phyloP scores from a whole-genome alignment of 2,113 vertebrate genomes.

The Poecile atricapillus region DNA sequence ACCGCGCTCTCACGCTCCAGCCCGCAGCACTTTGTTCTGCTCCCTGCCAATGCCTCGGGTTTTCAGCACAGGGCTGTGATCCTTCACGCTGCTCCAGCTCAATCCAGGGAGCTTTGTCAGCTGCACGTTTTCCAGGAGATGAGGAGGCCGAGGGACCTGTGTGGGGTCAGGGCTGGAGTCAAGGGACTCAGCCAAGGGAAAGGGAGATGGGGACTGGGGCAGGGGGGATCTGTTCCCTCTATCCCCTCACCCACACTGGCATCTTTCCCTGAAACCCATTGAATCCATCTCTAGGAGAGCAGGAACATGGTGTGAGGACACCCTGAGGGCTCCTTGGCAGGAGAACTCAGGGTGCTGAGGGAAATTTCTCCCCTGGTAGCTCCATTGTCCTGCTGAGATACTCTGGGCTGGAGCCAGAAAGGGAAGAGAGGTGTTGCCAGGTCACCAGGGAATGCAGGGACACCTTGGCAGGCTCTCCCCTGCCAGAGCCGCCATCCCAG shows the following conservation, averaged over 20 bases:
- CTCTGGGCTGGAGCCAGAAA: background rate
- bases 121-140: background rate
- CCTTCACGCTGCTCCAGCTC: rapidly evolving
- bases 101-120: background rate
- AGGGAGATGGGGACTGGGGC: background rate
- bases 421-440: background rate
- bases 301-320: rapidly evolving
- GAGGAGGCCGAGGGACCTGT: background rate
- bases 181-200: background rate
- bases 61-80: background rate
- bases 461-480: background rate
- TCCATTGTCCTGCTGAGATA: background rate
- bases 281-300: background rate
- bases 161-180: background rate
- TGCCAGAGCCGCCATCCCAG: background rate
- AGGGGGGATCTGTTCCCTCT: background rate
- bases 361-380: background rate
- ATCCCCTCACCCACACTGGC: background rate
- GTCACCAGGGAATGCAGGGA: background rate
- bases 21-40: background rate
- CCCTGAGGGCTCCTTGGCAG: background rate
- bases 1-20: background rate
- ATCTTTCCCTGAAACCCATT: background rate
- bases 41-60: background rate
- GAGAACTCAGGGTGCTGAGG: rapidly evolving